Evolutionary conservation across 2,888 invertebrate genomes (phyloP).

Genomic region (Diplazon laetatorius): DNA sequence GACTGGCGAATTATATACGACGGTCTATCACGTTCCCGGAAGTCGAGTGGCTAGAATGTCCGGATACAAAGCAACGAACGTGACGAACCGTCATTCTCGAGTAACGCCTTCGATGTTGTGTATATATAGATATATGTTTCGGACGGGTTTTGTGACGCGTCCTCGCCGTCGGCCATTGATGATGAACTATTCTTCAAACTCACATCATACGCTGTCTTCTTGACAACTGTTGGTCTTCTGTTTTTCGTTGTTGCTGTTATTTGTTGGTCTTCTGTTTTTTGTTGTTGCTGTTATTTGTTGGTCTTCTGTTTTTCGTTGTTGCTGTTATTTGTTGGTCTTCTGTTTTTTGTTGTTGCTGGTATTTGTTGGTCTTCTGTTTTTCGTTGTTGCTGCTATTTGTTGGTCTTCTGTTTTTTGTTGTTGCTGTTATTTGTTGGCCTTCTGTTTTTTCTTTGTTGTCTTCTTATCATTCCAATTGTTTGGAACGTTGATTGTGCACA

Average conservation of each 20-base stretch:
- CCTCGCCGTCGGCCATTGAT: slow-evolving; percentile 38
- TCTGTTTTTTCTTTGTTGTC: too few relatives aligned
- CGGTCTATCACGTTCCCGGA: slow-evolving; percentile 82
- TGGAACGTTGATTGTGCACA: too few relatives aligned
- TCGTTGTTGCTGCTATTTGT: too few relatives aligned
- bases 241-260: not conserved
- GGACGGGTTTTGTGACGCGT: slow-evolving; percentile 24
- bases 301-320: too few relatives aligned
- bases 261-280: not conserved
- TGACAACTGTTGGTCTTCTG: not conserved
- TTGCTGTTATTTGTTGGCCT: too few relatives aligned
- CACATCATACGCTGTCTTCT: slow-evolving; percentile 4
- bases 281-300: too few relatives aligned
- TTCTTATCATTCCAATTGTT: too few relatives aligned
- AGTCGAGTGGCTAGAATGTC: slow-evolving; percentile 78
- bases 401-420: too few relatives aligned
- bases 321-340: too few relatives aligned
- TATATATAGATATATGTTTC: too few relatives aligned
- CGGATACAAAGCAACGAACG: slow-evolving; percentile 78
- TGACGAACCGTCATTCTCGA: slow-evolving; percentile 67
- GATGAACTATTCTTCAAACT: not conserved
- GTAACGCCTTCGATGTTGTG: slow-evolving; percentile 55
- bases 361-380: too few relatives aligned
- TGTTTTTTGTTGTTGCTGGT: too few relatives aligned
- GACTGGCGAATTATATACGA: slow-evolving; percentile 65